These are phyloP conservation scores for Fregata magnificens DNA, from an alignment of 2,113 vertebrate genomes.

Conservation along the genomic window DNA sequence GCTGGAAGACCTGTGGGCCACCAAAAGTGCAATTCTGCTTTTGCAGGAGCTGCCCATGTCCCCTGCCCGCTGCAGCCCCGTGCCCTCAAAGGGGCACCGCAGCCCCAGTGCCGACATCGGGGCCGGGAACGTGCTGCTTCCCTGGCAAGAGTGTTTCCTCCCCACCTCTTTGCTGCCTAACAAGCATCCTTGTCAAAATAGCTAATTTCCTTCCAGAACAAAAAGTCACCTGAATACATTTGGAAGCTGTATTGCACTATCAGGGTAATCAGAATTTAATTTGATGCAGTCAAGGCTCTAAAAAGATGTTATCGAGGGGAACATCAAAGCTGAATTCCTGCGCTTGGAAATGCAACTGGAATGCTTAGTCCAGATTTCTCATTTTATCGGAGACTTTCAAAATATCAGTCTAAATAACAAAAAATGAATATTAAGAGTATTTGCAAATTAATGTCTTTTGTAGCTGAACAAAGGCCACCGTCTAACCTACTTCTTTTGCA, in stretches of 20 bases:
- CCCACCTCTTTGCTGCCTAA: background rate
- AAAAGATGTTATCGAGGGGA: constrained; percentile 63
- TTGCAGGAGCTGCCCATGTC: background rate
- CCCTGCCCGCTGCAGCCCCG: background rate
- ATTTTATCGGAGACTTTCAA: constrained; percentile 29
- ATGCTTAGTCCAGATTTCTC: constrained; percentile 38
- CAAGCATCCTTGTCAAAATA: constrained; percentile 39
- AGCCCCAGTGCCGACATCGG: background rate
- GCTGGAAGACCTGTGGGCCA: background rate
- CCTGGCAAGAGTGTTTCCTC: background rate
- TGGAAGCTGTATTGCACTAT: constrained; percentile 38
- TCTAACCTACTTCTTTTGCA: constrained; percentile 45
- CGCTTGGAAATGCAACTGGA: constrained; percentile 36
- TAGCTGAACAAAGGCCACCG: constrained; percentile 54
- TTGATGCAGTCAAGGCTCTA: constrained; percentile 60
- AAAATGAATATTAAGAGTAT: constrained; percentile 42
- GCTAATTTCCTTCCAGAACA: constrained; percentile 52
- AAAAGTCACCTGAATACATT: constrained; percentile 63
- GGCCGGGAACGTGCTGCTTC: background rate
- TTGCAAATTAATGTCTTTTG: constrained; percentile 61
- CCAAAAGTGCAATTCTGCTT: background rate
- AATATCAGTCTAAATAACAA: constrained; percentile 44
- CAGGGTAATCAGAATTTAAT: constrained; percentile 66
- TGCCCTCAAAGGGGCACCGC: too few species aligned
- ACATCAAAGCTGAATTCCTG: constrained; percentile 64